Conservation (phyloP, 2,888 invertebrate species). For the Sycophila texana region DNA sequence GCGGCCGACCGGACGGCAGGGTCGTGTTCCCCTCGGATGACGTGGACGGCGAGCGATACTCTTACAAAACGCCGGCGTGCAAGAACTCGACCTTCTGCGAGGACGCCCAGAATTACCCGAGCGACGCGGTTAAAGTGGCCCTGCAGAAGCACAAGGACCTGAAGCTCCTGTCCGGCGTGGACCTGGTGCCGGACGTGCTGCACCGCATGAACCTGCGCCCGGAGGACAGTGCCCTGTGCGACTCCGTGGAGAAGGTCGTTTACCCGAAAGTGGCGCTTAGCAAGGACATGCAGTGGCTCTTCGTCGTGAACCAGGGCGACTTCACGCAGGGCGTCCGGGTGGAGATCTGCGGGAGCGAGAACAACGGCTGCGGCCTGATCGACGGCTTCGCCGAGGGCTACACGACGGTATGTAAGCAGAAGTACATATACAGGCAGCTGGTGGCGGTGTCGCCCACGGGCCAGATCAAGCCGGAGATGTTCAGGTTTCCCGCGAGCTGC, state of each 20-base stretch:
- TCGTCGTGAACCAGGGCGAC: constrained; percentile 5
- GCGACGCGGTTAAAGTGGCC: background rate
- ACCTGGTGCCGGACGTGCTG: background rate
- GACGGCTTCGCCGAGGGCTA: background rate
- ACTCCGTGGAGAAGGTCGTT: background rate
- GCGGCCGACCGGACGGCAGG: background rate
- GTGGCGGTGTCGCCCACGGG: background rate
- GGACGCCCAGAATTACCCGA: background rate
- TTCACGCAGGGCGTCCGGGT: background rate
- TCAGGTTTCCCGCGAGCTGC: constrained; percentile 5
- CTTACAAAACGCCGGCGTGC: background rate
- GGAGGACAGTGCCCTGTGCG: background rate
- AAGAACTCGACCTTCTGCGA: background rate
- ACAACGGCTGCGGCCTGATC: background rate
- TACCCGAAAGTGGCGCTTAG: background rate
- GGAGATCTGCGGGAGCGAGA: background rate
- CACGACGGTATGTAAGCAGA: background rate
- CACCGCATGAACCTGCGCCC: background rate
- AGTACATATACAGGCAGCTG: constrained; percentile 1
- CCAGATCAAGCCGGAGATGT: background rate
- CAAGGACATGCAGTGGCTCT: background rate
- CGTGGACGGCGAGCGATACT: background rate
- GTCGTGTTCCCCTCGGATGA: background rate
- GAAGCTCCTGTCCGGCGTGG: background rate
- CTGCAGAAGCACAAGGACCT: background rate